These are phyloP conservation scores for Diabrotica balteata DNA, from an alignment of 2,888 invertebrate species.

Conservation along the genomic window DNA sequence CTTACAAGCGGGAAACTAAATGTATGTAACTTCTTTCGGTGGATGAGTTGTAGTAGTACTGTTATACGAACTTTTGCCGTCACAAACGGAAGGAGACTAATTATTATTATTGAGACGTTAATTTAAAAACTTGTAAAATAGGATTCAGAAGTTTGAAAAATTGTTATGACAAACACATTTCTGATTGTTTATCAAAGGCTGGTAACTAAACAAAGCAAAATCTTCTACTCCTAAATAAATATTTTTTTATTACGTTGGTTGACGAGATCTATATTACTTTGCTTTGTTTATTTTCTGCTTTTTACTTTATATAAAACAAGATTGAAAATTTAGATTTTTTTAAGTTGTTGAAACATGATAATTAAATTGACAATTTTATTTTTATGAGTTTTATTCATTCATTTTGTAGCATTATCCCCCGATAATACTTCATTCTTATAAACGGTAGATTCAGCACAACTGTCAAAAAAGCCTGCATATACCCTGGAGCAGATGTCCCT, in stretches of 20 bases:
- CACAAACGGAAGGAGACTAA: conserved; percentile 4
- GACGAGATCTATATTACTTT: conserved; percentile 11
- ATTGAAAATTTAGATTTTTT: conserved; percentile 24
- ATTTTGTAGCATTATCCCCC: too few species aligned
- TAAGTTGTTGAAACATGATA: conserved; percentile 27
- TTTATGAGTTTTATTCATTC: too few species aligned
- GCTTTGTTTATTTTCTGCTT: conserved; percentile 27
- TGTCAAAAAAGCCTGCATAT: too few species aligned
- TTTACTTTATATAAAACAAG: conserved; percentile 12
- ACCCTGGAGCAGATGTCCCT: too few species aligned
- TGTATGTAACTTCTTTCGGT: conserved; percentile 2
- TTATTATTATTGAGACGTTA: conserved; percentile 11
- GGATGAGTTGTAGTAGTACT: conserved; percentile 14
- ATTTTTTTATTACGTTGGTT: conserved; percentile 22
- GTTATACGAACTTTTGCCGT: conserved; percentile 7
- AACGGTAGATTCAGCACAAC: too few species aligned
- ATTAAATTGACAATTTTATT: conserved; percentile 27
- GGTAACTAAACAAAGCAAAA: conserved; percentile 24
- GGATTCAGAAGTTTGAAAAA: conserved; percentile 12
- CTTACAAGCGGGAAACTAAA: not conserved
- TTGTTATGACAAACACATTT: conserved; percentile 18
- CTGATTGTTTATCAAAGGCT: conserved; percentile 18
- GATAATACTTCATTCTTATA: too few species aligned
- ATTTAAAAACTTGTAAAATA: conserved; percentile 15
- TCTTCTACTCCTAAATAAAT: conserved; percentile 13